Evolutionary conservation across 2,113 vertebrate genomes (phyloP), one percentile per base, ranked within the genome.

Genomic region (Salvelinus namaycush): DNA sequence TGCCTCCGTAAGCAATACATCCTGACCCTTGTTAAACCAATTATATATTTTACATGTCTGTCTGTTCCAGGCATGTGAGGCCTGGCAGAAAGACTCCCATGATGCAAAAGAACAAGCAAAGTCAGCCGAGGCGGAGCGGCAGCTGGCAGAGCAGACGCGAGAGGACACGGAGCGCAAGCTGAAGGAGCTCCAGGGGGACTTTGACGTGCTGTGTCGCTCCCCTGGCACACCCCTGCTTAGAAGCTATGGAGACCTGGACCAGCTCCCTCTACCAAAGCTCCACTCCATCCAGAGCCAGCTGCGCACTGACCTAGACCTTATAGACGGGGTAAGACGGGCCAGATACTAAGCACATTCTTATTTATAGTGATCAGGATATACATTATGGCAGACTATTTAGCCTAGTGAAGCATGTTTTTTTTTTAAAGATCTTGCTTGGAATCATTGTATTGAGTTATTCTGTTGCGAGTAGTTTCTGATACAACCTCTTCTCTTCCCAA

Each of bases 91-190:
- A 87, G 95, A 97, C 29, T 94, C 95, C 5, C 92, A 89, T 44
- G 95, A 95, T 80, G 95, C 96, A 4, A 96, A 96, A 80, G 96
- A 97, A 83, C 94, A 93, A 65, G 95, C 95, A 0, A 93, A 95
- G 51, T 86, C 88, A 0, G 94, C 96, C 0, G 94, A 97, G 79
- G 92, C 89, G 0, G 95, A 95, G 84, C 92, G 95, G 54, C 93
- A 92, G 86, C 82, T 94, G 27, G 96, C 95, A 0, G 90, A 95
- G 71, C 94, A 93, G 89, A 94, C 93, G 84, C 94, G 95, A 82
- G 93, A 96, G 77, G 95, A 96, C 72, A 92, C 93, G 0, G 95
- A 96, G 84, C 95, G 90, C 49, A 94, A 94, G 86, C 89, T 96
- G 14, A 93, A 94, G 81, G 93, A 94, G 78, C 93, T 96, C 67